A percentile compares a stretch with the other conserved stretches of the same genome.
These are phyloP conservation scores for Drosophila takahashii DNA, from an alignment of 1,140 invertebrate genomes.

Conservation along the genomic window DNA sequence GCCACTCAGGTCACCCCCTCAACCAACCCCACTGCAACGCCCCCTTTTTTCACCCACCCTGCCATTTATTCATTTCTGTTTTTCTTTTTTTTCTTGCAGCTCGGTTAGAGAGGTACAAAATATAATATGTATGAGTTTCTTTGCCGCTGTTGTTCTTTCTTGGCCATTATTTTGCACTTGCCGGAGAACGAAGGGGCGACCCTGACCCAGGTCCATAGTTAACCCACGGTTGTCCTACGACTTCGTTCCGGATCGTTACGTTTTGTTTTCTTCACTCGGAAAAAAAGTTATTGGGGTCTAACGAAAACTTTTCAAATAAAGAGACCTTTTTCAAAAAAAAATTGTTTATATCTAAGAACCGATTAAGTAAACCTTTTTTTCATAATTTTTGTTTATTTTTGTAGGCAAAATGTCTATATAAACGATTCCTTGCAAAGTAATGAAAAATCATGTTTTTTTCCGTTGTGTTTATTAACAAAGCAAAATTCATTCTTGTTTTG, in stretches of 20 bases:
- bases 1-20: conserved; percentile 44
- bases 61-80: conserved; percentile 26
- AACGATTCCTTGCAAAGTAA: no score
- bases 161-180: conserved; percentile 75
- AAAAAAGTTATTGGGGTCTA: neutral
- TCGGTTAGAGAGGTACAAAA: conserved; percentile 49
- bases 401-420: no score
- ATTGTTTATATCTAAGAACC: no score
- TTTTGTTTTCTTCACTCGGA: conserved; percentile 19
- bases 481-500: neutral
- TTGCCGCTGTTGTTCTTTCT: conserved; percentile 41
- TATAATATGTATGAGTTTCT: conserved; percentile 64
- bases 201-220: conserved; percentile 62
- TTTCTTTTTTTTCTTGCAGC: neutral
- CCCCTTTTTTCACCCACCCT: conserved; percentile 3
- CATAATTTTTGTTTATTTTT: no score
- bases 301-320: conserved; percentile 2
- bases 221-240: conserved; percentile 20
- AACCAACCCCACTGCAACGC: neutral
- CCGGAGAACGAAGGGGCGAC: conserved; percentile 52
- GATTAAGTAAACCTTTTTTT: no score
- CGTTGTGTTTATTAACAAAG: no score
- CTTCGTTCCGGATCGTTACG: conserved; percentile 28
- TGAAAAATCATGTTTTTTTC: no score
- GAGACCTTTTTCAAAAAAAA: no score